Percentiles rank a stretch among this genome's conserved stretches.
phyloP scores from a whole-genome alignment of 2,113 vertebrate species.

The Trematocara marginatum region DNA sequence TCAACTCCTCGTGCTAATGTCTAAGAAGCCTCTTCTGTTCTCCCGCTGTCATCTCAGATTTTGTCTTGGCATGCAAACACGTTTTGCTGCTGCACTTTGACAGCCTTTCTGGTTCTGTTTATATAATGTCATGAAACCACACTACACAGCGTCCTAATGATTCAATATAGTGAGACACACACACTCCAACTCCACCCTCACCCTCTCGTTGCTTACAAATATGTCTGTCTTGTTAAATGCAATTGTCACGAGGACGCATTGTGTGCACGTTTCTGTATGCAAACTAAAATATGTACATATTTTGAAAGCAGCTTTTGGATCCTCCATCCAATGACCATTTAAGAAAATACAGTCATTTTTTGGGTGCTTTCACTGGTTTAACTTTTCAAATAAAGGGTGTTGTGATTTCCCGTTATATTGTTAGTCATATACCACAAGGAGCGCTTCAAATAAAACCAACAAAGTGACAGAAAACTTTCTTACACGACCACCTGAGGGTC shows the following conservation, averaged over 20 bases:
- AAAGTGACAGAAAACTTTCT: not conserved
- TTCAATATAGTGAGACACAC: not conserved
- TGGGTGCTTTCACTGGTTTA: not conserved
- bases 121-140: not conserved
- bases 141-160: not conserved
- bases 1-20: conserved; percentile 26
- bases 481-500: not conserved
- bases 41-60: conserved; percentile 15
- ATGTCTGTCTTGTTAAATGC: not conserved
- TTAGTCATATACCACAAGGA: not conserved
- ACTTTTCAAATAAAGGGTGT: not conserved
- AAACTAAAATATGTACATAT: not conserved
- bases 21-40: conserved; percentile 16
- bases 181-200: not conserved
- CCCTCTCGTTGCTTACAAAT: not conserved
- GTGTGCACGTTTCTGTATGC: not conserved
- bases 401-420: not conserved
- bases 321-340: not conserved
- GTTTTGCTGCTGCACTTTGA: not conserved
- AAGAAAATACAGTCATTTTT: not conserved
- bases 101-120: not conserved
- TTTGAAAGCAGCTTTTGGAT: not conserved
- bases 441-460: not conserved
- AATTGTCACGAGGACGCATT: not conserved
- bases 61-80: conserved; percentile 4